Percentiles rank a stretch among this genome's conserved stretches.
phyloP scores from a whole-genome alignment of 2,797 vertebrate species.

The Percopsis omiscomaycus region DNA sequence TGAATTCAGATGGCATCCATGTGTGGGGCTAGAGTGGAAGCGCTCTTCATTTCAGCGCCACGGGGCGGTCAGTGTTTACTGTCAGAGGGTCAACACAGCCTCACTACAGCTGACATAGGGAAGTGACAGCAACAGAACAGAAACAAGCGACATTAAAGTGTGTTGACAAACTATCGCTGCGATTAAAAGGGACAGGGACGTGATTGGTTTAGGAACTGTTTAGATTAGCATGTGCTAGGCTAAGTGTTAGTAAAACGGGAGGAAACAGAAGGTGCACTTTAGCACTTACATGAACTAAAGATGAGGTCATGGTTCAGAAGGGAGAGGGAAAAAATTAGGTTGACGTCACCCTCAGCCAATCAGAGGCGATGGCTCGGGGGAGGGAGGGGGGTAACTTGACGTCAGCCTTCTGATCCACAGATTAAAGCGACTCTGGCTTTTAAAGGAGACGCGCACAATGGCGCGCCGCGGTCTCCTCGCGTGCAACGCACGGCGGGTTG shows the following conservation, averaged over 20 bases:
- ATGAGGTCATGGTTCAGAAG: conserved; percentile 88
- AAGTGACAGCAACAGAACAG: conserved; percentile 24
- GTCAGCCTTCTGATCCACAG: conserved; percentile 78
- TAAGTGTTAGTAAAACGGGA: conserved; percentile 45
- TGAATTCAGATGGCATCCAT: conserved; percentile 61
- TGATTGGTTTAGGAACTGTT: conserved; percentile 4
- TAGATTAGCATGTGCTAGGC: conserved; percentile 48
- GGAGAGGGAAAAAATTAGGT: conserved; percentile 62
- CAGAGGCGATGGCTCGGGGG: conserved; percentile 74
- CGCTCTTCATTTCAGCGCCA: conserved; percentile 54
- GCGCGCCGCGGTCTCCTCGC: background rate
- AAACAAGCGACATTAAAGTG: conserved; percentile 42
- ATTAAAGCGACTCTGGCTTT: conserved; percentile 76
- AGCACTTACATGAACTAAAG: conserved; percentile 82
- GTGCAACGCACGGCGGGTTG: background rate
- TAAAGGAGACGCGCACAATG: conserved; percentile 52
- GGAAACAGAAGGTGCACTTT: conserved; percentile 77
- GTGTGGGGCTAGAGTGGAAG: conserved; percentile 40
- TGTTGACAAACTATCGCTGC: conserved; percentile 13
- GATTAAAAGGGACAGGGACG: background rate
- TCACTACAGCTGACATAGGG: conserved; percentile 54
- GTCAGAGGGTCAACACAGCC: background rate
- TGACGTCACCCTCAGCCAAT: conserved; percentile 95
- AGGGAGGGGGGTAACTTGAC: conserved; percentile 70
- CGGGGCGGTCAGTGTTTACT: conserved; percentile 65